These are phyloP conservation scores for Callaeas wilsoni DNA, from an alignment of 2,113 vertebrate species.

Conservation along the genomic window DNA sequence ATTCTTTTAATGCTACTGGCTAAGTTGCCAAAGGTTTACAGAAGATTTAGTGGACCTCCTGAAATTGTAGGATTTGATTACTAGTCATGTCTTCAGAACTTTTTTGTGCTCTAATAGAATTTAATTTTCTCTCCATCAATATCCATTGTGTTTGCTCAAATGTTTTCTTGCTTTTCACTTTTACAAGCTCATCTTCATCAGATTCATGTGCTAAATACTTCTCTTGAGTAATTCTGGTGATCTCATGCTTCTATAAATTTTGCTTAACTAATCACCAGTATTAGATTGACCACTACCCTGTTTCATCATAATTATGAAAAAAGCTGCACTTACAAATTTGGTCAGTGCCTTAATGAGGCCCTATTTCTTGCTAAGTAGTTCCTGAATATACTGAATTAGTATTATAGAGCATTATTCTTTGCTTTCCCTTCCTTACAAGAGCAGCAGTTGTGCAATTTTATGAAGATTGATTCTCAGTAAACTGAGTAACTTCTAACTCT, in stretches of 20 bases:
- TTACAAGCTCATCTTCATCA: background rate
- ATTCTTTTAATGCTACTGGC: background rate
- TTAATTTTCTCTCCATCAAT: background rate
- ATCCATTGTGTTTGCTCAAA: background rate
- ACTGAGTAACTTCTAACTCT: background rate
- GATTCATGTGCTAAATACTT: background rate
- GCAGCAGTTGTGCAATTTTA: background rate
- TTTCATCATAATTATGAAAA: background rate
- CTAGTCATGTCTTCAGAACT: background rate
- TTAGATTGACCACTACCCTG: background rate
- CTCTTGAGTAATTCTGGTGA: background rate
- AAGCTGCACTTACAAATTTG: background rate
- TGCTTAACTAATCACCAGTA: background rate
- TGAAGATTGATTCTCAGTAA: background rate
- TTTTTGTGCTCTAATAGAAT: background rate
- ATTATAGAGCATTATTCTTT: background rate
- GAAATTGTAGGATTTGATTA: background rate
- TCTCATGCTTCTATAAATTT: background rate
- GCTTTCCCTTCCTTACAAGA: background rate
- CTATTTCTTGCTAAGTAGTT: slow-evolving; percentile 1
- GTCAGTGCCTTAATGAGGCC: background rate
- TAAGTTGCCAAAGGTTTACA: background rate
- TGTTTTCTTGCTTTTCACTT: background rate
- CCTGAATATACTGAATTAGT: background rate
- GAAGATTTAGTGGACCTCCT: background rate